Base-by-base conservation (phyloP, 2,888 invertebrate species). In the Drosophila mercatorum region DNA sequence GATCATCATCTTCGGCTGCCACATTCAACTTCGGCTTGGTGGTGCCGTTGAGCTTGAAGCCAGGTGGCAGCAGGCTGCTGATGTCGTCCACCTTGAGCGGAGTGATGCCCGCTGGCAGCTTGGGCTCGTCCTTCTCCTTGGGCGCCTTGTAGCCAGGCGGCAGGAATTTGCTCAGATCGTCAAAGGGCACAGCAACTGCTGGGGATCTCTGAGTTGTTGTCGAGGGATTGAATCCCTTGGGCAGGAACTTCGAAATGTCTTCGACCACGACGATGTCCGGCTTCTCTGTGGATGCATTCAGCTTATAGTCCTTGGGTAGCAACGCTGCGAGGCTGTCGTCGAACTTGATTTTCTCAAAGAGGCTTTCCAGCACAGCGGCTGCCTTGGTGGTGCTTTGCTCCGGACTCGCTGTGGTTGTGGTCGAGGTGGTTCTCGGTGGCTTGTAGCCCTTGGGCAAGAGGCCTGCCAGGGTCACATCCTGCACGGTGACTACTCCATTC, bases 91-190 rank as follows among this genome's bases (percentile, higher is more conserved):
- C 62, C 40, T 89, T 91, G 0, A 90, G 95, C 4, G 85, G 79
- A 0, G 67, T 77, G 5, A 89, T 74, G 5, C 65, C 80, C 4
- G 26, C 28, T 0, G 65, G 59, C 17, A 71, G 17, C 52, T 83
- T 79, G 12, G 78, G 59, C 12, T 77, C 72, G 0, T 60, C 40
- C 14, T 64, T 72, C 10, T 73, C 78, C 28, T 87, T 82, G 4
- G 86, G 73, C 8, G 91, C 68, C 44, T 95, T 96, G 82, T 94
- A 96, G 4, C 95, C 95, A 10, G 95, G 94, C n/a, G 96, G 96
- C 72, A 96, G 92, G 55, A 96, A 93, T 76, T 95, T 94, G 81
- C 93, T 94, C 0, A 95, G 83, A 78, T 95, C 95, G 77, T 95
- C 94, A 5, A 89, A 88, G 49, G 93, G 93, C 81, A 94, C 93